These are phyloP conservation scores for Amphimallon solstitiale DNA, from an alignment of 2,888 invertebrate genomes.

Conservation along the genomic window DNA sequence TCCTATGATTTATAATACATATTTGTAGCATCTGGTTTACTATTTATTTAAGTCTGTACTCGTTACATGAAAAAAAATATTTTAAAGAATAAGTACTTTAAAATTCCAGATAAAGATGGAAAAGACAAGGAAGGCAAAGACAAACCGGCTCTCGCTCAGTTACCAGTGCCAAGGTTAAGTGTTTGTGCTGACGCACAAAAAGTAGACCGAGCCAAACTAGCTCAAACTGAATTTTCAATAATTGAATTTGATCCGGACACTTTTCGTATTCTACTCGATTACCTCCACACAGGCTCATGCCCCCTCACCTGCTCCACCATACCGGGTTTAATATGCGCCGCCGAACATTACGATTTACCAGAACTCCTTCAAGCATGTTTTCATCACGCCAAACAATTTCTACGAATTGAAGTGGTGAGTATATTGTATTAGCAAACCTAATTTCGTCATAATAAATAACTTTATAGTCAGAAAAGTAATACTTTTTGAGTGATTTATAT, in stretches of 20 bases:
- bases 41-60: slow-evolving; percentile 38
- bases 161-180: slow-evolving; percentile 87
- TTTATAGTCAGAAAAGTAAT: too few relatives aligned
- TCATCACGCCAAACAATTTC: slow-evolving; percentile 94
- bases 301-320: slow-evolving; percentile 91
- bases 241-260: slow-evolving; percentile 96
- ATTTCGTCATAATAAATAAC: too few relatives aligned
- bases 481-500: too few relatives aligned
- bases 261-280: slow-evolving; percentile 89
- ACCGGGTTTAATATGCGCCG: slow-evolving; percentile 92
- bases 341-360: slow-evolving; percentile 93
- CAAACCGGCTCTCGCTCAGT: slow-evolving; percentile 75
- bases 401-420: slow-evolving; percentile 88
- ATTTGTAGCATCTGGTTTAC: too few relatives aligned
- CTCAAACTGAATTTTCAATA: slow-evolving; percentile 94
- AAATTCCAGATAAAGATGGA: slow-evolving; percentile 77
- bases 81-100: slow-evolving; percentile 17
- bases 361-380: slow-evolving; percentile 94
- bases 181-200: slow-evolving; percentile 95
- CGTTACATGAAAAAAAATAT: slow-evolving; percentile 30
- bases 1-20: too few relatives aligned
- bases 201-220: slow-evolving; percentile 89
- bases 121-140: slow-evolving; percentile 84
- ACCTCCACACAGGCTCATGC: slow-evolving; percentile 92
- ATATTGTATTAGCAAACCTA: too few relatives aligned